These are phyloP conservation scores for Lepisosteus oculatus DNA, from an alignment of 2,113 vertebrate species.

Conservation along the genomic window DNA sequence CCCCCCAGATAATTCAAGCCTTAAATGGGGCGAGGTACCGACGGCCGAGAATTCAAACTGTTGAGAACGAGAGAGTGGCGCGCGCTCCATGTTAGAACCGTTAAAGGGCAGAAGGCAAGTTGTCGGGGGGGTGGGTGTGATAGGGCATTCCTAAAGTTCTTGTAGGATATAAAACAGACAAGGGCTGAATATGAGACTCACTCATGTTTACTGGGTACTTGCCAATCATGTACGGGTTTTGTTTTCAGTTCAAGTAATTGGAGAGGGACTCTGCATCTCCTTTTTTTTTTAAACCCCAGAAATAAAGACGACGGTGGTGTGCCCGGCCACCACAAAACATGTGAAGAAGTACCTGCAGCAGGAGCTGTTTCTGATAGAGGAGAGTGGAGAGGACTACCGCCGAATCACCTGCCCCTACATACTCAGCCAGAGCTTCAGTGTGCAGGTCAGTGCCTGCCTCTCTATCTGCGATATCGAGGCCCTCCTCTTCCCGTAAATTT, in stretches of 20 bases:
- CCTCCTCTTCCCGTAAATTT: too few relatives aligned
- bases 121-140: too few relatives aligned
- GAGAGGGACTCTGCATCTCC: not conserved
- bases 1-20: too few relatives aligned
- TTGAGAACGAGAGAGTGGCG: not conserved
- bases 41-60: too few relatives aligned
- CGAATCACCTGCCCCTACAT: conserved; percentile 81
- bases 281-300: conserved; percentile 57
- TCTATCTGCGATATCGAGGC: too few relatives aligned
- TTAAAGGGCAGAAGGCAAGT: too few relatives aligned
- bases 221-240: not conserved
- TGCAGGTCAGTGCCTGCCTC: conserved; percentile 70
- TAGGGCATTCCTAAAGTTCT: too few relatives aligned
- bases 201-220: too few relatives aligned
- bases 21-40: too few relatives aligned
- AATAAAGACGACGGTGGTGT: conserved; percentile 87
- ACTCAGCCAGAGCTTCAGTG: conserved; percentile 79
- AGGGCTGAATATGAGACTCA: too few relatives aligned
- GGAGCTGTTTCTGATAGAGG: conserved; percentile 76
- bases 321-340: conserved; percentile 89
- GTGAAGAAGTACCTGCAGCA: conserved; percentile 83
- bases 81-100: too few relatives aligned
- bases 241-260: not conserved
- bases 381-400: conserved; percentile 76
- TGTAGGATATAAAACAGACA: too few relatives aligned